These are phyloP conservation scores for Girardinichthys multiradiatus DNA, from an alignment of 2,113 vertebrate genomes.

Conservation along the genomic window DNA sequence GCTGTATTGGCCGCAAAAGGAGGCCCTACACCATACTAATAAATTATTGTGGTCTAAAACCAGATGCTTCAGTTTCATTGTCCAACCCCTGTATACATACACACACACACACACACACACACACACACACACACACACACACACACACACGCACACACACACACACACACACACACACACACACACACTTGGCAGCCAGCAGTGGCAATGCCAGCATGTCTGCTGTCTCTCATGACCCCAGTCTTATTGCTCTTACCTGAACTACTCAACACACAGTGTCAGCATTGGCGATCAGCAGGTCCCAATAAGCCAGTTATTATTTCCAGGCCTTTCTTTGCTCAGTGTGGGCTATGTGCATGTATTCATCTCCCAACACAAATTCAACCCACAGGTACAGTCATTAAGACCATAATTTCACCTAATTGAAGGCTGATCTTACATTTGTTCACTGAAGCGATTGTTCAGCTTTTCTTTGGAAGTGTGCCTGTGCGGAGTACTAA, in stretches of 20 bases:
- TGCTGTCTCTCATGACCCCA: slow-evolving; percentile 42
- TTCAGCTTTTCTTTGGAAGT: background rate
- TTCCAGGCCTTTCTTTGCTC: slow-evolving; percentile 52
- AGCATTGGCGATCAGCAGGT: slow-evolving; percentile 51
- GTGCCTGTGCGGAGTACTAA: no score
- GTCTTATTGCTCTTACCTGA: slow-evolving; percentile 52
- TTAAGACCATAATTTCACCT: slow-evolving; percentile 24
- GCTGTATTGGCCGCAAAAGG: no score
- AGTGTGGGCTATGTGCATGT: slow-evolving; percentile 13
- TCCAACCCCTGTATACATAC: no score
- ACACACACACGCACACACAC: no score
- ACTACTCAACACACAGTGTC: slow-evolving; percentile 39
- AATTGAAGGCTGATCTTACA: background rate
- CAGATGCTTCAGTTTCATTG: no score
- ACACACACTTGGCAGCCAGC: slow-evolving; percentile 44
- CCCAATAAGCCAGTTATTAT: slow-evolving; percentile 52
- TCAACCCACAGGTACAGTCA: slow-evolving; percentile 29
- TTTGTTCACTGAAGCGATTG: background rate
- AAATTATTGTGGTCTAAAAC: no score
- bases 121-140: no score
- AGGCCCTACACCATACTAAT: no score
- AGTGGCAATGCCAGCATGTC: slow-evolving; percentile 54
- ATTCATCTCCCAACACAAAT: slow-evolving; percentile 28
- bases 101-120: no score
- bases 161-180: background rate